Percentiles rank a stretch among this genome's conserved stretches.
Evolutionary conservation across 2,797 vertebrate species (phyloP).

Genomic region (Huso huso): DNA sequence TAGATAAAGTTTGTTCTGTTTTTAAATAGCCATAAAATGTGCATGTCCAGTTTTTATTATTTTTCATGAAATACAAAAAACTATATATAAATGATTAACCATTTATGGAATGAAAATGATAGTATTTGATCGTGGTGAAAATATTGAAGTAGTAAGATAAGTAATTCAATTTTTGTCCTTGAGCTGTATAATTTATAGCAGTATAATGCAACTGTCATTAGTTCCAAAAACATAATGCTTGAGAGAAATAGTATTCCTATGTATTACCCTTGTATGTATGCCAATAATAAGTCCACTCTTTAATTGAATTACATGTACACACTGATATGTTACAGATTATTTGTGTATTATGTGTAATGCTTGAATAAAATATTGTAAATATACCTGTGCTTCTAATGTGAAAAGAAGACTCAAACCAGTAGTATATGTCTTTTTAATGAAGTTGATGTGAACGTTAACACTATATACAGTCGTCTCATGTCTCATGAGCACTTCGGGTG

Average conservation of each 20-base stretch:
- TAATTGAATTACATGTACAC: slow-evolving; percentile 4
- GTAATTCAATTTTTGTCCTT: slow-evolving; percentile 4
- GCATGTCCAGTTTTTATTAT: slow-evolving; percentile 15
- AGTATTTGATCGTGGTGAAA: slow-evolving; percentile 16
- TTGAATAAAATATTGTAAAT: slow-evolving; percentile 8
- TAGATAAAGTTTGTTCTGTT: slow-evolving; percentile 7
- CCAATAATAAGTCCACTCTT: slow-evolving; percentile 4
- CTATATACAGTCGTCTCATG: too few relatives aligned
- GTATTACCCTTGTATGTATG: not conserved
- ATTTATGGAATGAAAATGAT: slow-evolving; percentile 16
- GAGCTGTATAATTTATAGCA: slow-evolving; percentile 1
- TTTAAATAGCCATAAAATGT: slow-evolving; percentile 14
- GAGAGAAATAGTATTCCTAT: not conserved
- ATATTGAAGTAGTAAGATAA: slow-evolving; percentile 13
- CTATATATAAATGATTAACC: slow-evolving; percentile 13
- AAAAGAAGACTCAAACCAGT: too few relatives aligned
- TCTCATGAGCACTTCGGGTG: too few relatives aligned
- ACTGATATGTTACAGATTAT: not conserved
- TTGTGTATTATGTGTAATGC: slow-evolving; percentile 6
- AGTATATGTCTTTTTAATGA: too few relatives aligned
- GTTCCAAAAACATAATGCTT: not conserved
- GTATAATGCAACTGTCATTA: not conserved
- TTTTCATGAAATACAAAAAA: slow-evolving; percentile 11
- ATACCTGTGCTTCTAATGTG: not conserved
- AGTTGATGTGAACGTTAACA: too few relatives aligned